These are phyloP conservation scores for Drosophila engyochracea DNA, from an alignment of 2,888 invertebrate genomes.

Conservation along the genomic window DNA sequence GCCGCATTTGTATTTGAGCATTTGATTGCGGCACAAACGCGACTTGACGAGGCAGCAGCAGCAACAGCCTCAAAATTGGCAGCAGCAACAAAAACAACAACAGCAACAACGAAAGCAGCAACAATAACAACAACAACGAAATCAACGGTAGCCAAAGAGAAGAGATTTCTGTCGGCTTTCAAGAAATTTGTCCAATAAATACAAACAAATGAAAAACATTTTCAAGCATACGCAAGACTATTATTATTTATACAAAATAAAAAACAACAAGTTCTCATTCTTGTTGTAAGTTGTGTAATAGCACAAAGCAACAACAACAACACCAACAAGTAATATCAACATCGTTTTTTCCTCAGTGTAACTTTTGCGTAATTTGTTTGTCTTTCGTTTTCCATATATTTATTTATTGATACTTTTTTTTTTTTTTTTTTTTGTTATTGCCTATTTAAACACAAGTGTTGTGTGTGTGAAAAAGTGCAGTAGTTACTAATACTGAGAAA, in stretches of 20 bases:
- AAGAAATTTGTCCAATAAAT: conserved; percentile 77
- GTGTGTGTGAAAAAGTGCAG: conserved; percentile 18
- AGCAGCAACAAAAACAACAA: conserved; percentile 17
- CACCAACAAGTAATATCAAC: conserved; percentile 19
- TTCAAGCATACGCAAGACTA: conserved; percentile 39
- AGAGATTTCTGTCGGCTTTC: conserved; percentile 67
- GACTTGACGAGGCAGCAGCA: conserved; percentile 63
- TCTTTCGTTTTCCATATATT: background rate
- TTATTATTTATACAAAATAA: conserved; percentile 33
- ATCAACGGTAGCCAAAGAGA: conserved; percentile 51
- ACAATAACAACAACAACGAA: conserved; percentile 22
- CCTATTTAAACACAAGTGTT: conserved; percentile 5
- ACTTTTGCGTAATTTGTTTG: conserved; percentile 17
- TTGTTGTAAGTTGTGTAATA: conserved; percentile 52
- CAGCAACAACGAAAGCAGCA: background rate
- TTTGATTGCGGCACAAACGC: conserved; percentile 81
- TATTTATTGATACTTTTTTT: background rate
- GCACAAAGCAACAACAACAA: conserved; percentile 28
- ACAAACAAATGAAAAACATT: conserved; percentile 17
- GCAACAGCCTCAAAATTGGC: conserved; percentile 27
- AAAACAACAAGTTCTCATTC: conserved; percentile 30
- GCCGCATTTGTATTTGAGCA: conserved; percentile 84
- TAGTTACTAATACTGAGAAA: background rate
- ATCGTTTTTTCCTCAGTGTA: conserved; percentile 17
- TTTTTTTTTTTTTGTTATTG: conserved; percentile 2